These are phyloP conservation scores for Macquaria australasica DNA, from an alignment of 2,113 vertebrate genomes.

Conservation along the genomic window DNA sequence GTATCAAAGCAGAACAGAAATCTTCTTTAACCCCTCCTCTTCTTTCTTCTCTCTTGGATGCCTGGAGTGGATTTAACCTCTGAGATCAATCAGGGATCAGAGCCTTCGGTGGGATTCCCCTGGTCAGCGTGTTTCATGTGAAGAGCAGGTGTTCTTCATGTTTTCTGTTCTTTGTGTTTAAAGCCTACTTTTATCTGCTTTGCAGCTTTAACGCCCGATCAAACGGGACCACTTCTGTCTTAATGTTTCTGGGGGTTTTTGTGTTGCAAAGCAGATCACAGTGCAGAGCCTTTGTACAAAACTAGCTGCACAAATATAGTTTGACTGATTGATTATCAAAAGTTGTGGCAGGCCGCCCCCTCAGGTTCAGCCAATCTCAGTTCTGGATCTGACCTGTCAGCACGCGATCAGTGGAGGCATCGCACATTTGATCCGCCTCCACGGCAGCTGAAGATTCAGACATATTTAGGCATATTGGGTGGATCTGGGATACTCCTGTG, in stretches of 20 bases:
- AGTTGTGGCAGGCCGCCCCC: not conserved
- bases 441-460: conserved; percentile 21
- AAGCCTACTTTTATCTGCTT: not conserved
- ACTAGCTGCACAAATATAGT: conserved; percentile 12
- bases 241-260: not conserved
- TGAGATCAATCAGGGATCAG: conserved; percentile 18
- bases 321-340: conserved; percentile 30
- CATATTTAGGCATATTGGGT: conserved; percentile 9
- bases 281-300: not conserved
- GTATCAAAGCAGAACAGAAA: conserved; percentile 22
- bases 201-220: conserved; percentile 37
- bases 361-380: conserved; percentile 24
- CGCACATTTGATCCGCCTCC: conserved; percentile 7
- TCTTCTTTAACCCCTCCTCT: not conserved
- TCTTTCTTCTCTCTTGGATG: conserved; percentile 4
- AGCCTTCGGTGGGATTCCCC: conserved; percentile 23
- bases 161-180: not conserved
- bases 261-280: not conserved
- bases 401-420: conserved; percentile 12
- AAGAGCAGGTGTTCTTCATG: conserved; percentile 32
- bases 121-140: conserved; percentile 17
- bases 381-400: conserved; percentile 42
- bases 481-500: conserved; percentile 13
- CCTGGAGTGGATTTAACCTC: conserved; percentile 26
- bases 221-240: not conserved